Conservation (phyloP, 2,888 invertebrate genomes). For the Xestia ashworthii region DNA sequence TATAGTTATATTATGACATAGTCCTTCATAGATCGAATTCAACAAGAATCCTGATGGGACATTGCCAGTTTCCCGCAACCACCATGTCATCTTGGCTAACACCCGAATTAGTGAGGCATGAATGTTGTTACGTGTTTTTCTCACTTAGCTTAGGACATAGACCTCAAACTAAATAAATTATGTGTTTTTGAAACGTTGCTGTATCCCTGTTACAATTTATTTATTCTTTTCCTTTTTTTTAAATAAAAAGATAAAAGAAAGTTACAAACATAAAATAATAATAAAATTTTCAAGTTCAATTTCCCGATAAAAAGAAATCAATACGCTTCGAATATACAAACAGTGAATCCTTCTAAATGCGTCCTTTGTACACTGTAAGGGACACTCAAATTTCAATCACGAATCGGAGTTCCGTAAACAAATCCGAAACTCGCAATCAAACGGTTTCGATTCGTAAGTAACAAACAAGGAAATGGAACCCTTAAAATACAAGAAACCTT, state of each 20-base stretch:
- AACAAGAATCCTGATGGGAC: conserved; percentile 5
- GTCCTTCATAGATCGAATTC: background rate
- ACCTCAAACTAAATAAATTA: background rate
- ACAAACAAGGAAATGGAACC: conserved; percentile 58
- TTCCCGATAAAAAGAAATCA: conserved; percentile 22
- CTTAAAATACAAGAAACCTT: conserved; percentile 16
- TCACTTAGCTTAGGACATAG: background rate
- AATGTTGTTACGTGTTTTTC: background rate
- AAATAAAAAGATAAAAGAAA: too few species aligned
- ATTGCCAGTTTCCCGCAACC: conserved; percentile 13
- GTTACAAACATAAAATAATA: background rate
- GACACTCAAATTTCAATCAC: conserved; percentile 71
- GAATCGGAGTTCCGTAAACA: conserved; percentile 66
- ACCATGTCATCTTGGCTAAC: conserved; percentile 13
- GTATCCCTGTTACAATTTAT: too few species aligned
- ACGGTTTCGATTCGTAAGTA: conserved; percentile 58
- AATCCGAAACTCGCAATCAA: conserved; percentile 54
- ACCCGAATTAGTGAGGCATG: conserved; percentile 1
- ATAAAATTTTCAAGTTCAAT: conserved; percentile 11
- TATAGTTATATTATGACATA: too few species aligned
- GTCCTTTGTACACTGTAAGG: conserved; percentile 55
- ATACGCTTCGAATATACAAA: conserved; percentile 35
- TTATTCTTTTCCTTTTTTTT: too few species aligned
- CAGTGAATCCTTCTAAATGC: conserved; percentile 49
- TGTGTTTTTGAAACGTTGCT: background rate